Evolutionary conservation across 1,140 invertebrate species (phyloP).

Genomic region (Camponotus pennsylvanicus): DNA sequence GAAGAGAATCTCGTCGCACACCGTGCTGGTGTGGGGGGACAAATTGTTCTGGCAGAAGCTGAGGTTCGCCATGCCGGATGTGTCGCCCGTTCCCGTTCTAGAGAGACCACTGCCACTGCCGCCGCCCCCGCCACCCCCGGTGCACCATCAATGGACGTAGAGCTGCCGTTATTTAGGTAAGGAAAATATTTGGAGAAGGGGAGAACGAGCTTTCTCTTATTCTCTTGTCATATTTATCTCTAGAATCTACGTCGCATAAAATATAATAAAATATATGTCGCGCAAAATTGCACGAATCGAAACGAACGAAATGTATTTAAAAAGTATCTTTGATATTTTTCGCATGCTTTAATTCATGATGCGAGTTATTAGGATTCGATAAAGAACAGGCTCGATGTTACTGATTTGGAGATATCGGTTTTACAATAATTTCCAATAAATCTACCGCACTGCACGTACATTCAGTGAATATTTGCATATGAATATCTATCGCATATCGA

Average conservation of each 20-base stretch:
- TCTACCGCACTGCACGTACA: slow-evolving; percentile 5
- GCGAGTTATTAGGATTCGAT: background rate
- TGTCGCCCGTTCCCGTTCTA: slow-evolving; percentile 85
- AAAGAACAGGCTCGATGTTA: slow-evolving; percentile 32
- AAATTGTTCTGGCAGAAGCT: slow-evolving; percentile 98
- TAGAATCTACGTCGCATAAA: background rate
- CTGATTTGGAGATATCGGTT: slow-evolving; percentile 23
- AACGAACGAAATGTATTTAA: too few species aligned
- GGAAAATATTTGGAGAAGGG: background rate
- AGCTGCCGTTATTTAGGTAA: slow-evolving; percentile 73
- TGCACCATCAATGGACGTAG: slow-evolving; percentile 87
- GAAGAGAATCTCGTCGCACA: slow-evolving; percentile 95
- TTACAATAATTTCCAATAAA: slow-evolving; percentile 40
- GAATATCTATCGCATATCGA: slow-evolving; percentile 48
- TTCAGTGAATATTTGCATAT: slow-evolving; percentile 46
- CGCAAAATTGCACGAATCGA: background rate
- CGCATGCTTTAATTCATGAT: background rate
- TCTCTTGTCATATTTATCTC: background rate
- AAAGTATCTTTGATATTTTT: slow-evolving; percentile 1
- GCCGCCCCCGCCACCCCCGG: slow-evolving; percentile 82
- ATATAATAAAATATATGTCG: too few species aligned
- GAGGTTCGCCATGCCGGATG: slow-evolving; percentile 95
- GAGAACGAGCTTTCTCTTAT: too few species aligned
- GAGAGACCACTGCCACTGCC: slow-evolving; percentile 88
- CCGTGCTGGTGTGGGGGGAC: slow-evolving; percentile 96